A percentile compares a stretch with the other conserved stretches of the same genome.
phyloP scores from a whole-genome alignment of 2,113 vertebrate genomes.

The Melanerpes aurifrons region DNA sequence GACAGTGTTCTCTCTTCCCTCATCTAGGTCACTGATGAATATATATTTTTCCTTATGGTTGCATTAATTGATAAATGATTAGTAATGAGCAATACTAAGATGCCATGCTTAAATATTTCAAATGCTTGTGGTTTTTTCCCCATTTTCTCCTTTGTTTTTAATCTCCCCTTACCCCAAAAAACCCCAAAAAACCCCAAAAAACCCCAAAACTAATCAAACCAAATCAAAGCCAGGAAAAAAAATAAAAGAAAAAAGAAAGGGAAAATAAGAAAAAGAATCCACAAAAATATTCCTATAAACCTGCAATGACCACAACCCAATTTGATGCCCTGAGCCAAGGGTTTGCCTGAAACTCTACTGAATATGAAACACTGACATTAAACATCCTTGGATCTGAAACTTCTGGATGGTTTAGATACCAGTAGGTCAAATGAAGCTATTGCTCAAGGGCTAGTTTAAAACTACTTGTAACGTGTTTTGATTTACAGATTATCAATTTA shows the following conservation, averaged over 20 bases:
- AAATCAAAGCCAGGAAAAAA: rapidly evolving
- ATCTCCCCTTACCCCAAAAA: no score
- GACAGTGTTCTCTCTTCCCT: no score
- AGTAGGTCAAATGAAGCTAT: conserved; percentile 69
- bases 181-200: no score
- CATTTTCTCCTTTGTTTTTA: not conserved
- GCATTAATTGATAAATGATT: not conserved
- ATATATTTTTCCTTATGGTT: not conserved
- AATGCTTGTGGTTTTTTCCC: not conserved
- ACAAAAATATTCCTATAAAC: not conserved
- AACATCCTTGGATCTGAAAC: conserved; percentile 67
- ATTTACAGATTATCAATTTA: conserved; percentile 81
- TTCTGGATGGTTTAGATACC: conserved; percentile 62
- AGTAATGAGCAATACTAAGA: not conserved
- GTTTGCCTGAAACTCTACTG: conserved; percentile 11
- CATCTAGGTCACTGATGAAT: no score
- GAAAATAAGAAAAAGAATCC: not conserved
- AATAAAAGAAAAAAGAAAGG: not conserved
- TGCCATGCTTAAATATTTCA: not conserved
- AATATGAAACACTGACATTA: conserved; percentile 50
- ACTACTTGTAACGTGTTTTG: conserved; percentile 75
- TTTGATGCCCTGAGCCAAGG: conserved; percentile 6
- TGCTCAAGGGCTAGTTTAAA: conserved; percentile 70
- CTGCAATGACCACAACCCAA: not conserved
- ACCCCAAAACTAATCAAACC: no score